These are phyloP conservation scores for Thamnophis sirtalis DNA, from an alignment of 2,113 vertebrate species.

Conservation along the genomic window DNA sequence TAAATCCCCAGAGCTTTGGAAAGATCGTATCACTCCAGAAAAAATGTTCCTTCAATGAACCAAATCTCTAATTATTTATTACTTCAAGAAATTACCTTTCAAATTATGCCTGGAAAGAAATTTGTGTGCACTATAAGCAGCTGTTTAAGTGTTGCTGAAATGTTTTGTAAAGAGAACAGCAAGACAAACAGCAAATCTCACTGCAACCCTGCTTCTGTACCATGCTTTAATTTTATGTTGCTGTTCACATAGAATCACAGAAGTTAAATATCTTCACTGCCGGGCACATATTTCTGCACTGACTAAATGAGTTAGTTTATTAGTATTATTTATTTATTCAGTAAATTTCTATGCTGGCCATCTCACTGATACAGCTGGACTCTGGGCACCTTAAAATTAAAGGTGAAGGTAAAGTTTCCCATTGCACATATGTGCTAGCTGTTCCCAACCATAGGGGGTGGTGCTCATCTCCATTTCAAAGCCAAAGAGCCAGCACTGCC, in stretches of 20 bases:
- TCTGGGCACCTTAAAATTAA: neutral
- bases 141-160: neutral
- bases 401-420: too few species aligned
- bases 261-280: neutral
- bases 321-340: neutral
- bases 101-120: neutral
- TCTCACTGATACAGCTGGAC: neutral
- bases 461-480: too few species aligned
- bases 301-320: neutral
- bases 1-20: neutral
- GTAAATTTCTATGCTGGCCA: neutral
- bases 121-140: neutral
- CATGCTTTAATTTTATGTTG: neutral
- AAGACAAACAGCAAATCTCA: neutral
- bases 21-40: neutral
- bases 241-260: neutral
- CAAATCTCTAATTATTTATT: neutral
- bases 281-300: neutral
- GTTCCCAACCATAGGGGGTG: too few species aligned
- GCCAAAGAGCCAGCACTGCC: too few species aligned
- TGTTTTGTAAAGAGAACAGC: neutral
- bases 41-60: neutral
- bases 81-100: neutral
- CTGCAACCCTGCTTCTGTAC: neutral
- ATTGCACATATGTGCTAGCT: too few species aligned